Evolutionary conservation across 2,888 invertebrate species (phyloP).

Genomic region (Doris montereyensis): DNA sequence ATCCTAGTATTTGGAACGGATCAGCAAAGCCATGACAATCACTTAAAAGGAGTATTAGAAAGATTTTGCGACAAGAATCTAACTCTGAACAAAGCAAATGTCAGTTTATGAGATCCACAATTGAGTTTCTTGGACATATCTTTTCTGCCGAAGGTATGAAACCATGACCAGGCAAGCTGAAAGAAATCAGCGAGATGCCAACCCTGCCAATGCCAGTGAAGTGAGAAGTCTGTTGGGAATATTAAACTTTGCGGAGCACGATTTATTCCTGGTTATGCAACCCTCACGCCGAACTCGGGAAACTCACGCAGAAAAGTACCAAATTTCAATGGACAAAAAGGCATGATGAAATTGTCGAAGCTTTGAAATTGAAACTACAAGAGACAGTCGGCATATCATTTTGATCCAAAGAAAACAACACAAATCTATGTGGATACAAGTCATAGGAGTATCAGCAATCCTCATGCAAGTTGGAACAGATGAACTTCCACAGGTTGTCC

Average conservation of each 20-base stretch:
- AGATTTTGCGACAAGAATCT: background rate
- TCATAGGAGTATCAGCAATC: constrained; percentile 24
- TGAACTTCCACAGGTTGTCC: background rate
- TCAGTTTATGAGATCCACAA: background rate
- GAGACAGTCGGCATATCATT: constrained; percentile 25
- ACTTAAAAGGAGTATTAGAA: background rate
- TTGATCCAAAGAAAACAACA: constrained; percentile 26
- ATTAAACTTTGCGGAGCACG: background rate
- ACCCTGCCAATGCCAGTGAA: constrained; percentile 25
- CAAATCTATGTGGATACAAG: constrained; percentile 35
- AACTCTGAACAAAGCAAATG: background rate
- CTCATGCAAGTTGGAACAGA: constrained; percentile 6
- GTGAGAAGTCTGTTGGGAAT: constrained; percentile 30
- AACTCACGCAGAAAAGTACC: no score
- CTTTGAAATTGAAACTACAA: constrained; percentile 5
- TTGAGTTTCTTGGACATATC: background rate
- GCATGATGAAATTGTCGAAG: background rate
- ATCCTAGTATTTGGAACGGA: background rate
- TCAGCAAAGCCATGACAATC: background rate
- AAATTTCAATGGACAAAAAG: no score
- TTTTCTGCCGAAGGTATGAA: background rate
- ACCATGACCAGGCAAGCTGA: constrained; percentile 31
- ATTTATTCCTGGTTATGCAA: background rate
- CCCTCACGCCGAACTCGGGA: no score
- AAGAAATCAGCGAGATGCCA: background rate